Conservation (phyloP, 1,140 invertebrate species). For the Laupala kohalensis region DNA sequence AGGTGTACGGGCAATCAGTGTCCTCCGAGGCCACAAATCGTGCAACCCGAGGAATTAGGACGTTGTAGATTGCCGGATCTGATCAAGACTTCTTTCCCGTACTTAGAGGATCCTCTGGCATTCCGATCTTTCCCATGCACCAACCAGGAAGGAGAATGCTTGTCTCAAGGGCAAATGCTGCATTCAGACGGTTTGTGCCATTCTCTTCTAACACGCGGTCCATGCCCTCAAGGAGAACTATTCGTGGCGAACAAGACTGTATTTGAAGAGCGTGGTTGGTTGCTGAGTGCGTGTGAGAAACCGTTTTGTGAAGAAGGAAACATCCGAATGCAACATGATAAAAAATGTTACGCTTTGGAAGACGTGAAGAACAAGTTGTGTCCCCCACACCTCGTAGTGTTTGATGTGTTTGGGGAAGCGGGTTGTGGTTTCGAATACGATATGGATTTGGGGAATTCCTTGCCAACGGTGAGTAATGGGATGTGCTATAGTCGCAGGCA, state of each 20-base stretch:
- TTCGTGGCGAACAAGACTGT: neutral
- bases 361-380: neutral
- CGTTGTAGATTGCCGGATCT: neutral
- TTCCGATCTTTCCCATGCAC: neutral
- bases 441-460: neutral
- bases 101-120: neutral
- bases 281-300: neutral
- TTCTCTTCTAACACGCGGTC: neutral
- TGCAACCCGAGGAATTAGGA: neutral
- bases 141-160: neutral
- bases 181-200: neutral
- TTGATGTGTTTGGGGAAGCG: neutral
- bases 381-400: neutral
- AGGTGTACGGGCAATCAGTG: neutral
- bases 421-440: neutral
- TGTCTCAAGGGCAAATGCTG: neutral
- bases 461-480: no score
- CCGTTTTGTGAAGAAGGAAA: neutral
- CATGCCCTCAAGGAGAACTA: neutral
- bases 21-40: neutral
- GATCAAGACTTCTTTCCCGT: neutral
- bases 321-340: neutral
- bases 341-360: neutral
- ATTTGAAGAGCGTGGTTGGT: neutral
- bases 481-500: no score